phyloP scores from a whole-genome alignment of 2,888 invertebrate genomes.

The Stictocephala bisonia region DNA sequence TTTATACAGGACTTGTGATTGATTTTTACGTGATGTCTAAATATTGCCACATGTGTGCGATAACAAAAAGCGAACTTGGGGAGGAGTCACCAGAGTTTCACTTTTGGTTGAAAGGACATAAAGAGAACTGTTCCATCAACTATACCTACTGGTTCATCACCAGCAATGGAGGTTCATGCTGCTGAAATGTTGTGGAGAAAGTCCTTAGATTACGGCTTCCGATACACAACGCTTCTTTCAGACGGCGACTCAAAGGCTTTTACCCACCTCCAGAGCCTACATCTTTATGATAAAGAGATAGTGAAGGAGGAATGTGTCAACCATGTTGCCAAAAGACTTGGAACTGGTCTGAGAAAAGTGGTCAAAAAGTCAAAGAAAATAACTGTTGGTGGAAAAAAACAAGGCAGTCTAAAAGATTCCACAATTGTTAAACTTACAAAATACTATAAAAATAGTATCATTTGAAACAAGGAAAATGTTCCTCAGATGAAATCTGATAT shows the following conservation, averaged over 20 bases:
- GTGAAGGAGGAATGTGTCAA: conserved; percentile 49
- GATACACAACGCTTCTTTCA: conserved; percentile 43
- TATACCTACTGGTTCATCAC: conserved; percentile 35
- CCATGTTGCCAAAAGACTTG: conserved; percentile 43
- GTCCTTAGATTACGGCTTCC: conserved; percentile 5
- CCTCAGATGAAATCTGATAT: conserved; percentile 53
- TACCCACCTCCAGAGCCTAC: conserved; percentile 8
- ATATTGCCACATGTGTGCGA: conserved; percentile 12
- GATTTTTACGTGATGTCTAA: conserved; percentile 20
- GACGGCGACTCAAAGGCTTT: conserved; percentile 44
- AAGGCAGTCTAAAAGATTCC: conserved; percentile 31
- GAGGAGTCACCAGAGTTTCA: conserved; percentile 25
- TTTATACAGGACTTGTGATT: conserved; percentile 18
- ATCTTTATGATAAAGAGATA: neutral
- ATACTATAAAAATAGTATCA: conserved; percentile 53
- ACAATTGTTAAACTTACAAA: conserved; percentile 37
- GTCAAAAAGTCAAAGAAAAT: conserved; percentile 31
- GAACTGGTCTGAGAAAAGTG: conserved; percentile 23
- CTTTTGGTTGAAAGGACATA: conserved; percentile 13
- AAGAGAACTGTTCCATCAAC: conserved; percentile 2
- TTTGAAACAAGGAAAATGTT: conserved; percentile 48
- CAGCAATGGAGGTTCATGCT: conserved; percentile 32
- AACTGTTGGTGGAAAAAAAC: conserved; percentile 36
- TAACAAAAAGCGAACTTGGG: neutral
- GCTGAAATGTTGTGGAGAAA: conserved; percentile 41